Evolutionary conservation across 1,140 invertebrate species (phyloP).

Genomic region (Drosophila neocordata): DNA sequence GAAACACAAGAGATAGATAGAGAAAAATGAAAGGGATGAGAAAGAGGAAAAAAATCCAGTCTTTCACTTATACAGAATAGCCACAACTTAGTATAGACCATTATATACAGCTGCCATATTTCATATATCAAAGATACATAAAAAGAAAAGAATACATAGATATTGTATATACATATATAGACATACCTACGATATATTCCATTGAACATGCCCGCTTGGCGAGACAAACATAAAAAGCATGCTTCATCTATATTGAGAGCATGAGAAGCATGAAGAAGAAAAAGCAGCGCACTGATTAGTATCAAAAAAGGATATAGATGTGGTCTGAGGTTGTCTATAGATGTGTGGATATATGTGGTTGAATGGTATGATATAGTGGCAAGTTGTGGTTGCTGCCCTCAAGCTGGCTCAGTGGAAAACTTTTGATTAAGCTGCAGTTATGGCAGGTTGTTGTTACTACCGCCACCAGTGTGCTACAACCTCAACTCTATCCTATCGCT

Average conservation of each 20-base stretch:
- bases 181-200: constrained; percentile 21
- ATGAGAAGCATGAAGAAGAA: background rate
- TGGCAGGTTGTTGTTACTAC: constrained; percentile 67
- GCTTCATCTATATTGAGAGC: background rate
- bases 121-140: constrained; percentile 66
- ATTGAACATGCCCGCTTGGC: constrained; percentile 39
- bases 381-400: constrained; percentile 59
- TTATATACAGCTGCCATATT: constrained; percentile 69
- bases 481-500: too few relatives aligned
- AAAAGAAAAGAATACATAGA: constrained; percentile 15
- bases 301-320: constrained; percentile 52
- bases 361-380: constrained; percentile 40
- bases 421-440: constrained; percentile 82
- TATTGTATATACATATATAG: constrained; percentile 4
- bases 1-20: background rate
- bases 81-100: constrained; percentile 21
- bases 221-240: constrained; percentile 63
- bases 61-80: background rate
- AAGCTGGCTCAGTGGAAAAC: constrained; percentile 60
- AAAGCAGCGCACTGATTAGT: constrained; percentile 68
- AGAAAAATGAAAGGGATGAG: background rate
- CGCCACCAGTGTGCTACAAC: constrained; percentile 9
- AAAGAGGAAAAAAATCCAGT: background rate
- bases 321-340: constrained; percentile 21
- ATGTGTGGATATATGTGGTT: constrained; percentile 15